These are phyloP conservation scores for Schrankia costaestrigalis DNA, from an alignment of 2,888 invertebrate species.

Conservation along the genomic window DNA sequence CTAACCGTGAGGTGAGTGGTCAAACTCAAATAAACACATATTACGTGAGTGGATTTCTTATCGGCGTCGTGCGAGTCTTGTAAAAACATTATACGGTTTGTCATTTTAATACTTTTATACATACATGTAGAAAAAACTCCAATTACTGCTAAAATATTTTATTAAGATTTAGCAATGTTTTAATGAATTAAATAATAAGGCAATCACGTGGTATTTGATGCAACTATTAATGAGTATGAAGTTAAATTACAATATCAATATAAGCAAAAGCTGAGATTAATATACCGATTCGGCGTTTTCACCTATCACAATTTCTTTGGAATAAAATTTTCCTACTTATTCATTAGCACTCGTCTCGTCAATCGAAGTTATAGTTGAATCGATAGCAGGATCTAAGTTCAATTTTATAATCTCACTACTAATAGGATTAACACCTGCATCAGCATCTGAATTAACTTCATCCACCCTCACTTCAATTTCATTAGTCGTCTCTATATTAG, in stretches of 20 bases:
- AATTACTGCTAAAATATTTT: constrained; percentile 74
- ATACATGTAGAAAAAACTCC: constrained; percentile 33
- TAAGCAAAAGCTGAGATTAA: constrained; percentile 75
- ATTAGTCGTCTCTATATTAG: constrained; percentile 26
- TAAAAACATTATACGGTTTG: no score
- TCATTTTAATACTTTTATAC: not conserved
- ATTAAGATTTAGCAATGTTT: constrained; percentile 72
- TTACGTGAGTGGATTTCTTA: constrained; percentile 14
- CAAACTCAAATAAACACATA: constrained; percentile 14
- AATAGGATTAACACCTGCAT: constrained; percentile 31
- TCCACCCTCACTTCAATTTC: constrained; percentile 37
- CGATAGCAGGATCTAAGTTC: constrained; percentile 34
- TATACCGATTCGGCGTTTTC: constrained; percentile 63
- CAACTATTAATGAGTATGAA: constrained; percentile 65
- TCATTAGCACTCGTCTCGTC: constrained; percentile 39
- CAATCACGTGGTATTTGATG: constrained; percentile 76
- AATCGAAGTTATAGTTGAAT: constrained; percentile 27
- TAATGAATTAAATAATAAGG: constrained; percentile 76
- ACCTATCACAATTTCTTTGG: constrained; percentile 77
- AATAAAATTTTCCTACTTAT: constrained; percentile 54
- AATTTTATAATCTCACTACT: constrained; percentile 36
- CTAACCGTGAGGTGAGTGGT: constrained; percentile 14
- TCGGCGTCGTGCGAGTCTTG: no score
- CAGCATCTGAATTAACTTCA: constrained; percentile 32
- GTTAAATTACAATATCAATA: constrained; percentile 66